Evolutionary conservation across 1,140 invertebrate species (phyloP).

Genomic region (Branchinecta lindahli): DNA sequence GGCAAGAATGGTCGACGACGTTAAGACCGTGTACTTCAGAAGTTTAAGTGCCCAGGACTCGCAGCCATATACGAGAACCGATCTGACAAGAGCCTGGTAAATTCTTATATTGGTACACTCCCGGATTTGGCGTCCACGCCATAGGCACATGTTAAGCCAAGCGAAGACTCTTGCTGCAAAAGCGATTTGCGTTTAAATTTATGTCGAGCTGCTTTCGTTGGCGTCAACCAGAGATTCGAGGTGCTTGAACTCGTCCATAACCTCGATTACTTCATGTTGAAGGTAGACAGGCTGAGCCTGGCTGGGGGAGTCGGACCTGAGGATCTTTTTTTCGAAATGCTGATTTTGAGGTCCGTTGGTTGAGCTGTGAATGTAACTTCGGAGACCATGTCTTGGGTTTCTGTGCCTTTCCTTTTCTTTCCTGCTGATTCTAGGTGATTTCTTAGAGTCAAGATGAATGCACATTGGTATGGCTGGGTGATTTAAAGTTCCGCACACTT

Average conservation of each 20-base stretch:
- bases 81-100: too few species aligned
- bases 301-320: not conserved
- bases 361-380: not conserved
- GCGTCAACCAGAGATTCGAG: not conserved
- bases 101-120: not conserved
- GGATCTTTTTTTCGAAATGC: conserved; percentile 5
- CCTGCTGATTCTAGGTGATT: too few species aligned
- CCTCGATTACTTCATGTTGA: not conserved
- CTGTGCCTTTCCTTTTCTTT: not conserved
- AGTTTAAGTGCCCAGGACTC: not conserved
- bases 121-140: not conserved
- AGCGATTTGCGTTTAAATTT: not conserved
- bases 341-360: conserved; percentile 4
- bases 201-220: not conserved
- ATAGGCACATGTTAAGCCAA: not conserved
- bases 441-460: too few species aligned
- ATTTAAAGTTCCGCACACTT: too few species aligned
- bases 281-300: not conserved
- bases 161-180: not conserved
- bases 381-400: not conserved
- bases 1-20: not conserved
- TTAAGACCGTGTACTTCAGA: not conserved
- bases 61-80: too few species aligned
- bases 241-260: conserved; percentile 1
- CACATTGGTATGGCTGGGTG: too few species aligned